phyloP scores from a whole-genome alignment of 2,888 invertebrate genomes.

The Doris montereyensis region DNA sequence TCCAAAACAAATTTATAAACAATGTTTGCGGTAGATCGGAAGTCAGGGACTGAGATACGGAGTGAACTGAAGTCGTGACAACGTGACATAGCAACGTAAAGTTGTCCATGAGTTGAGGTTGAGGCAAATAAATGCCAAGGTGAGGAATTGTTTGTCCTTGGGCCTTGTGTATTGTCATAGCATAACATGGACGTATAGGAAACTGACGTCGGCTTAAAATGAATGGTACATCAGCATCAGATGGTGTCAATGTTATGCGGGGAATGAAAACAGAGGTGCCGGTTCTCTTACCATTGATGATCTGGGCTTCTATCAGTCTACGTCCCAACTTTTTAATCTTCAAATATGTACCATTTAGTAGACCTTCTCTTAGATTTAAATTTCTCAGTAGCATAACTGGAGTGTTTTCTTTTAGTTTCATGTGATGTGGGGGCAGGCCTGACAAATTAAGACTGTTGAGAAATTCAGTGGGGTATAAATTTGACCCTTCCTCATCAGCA shows the following conservation, averaged over 20 bases:
- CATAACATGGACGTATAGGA: not conserved
- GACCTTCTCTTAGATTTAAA: not conserved
- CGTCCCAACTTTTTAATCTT: not conserved
- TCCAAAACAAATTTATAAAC: too few species aligned
- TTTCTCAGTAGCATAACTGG: not conserved
- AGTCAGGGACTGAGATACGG: too few species aligned
- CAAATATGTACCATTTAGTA: not conserved
- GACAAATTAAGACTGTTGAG: not conserved
- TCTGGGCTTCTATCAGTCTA: not conserved
- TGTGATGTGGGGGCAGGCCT: not conserved
- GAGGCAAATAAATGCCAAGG: not conserved
- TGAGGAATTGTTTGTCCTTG: not conserved
- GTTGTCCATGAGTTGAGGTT: not conserved
- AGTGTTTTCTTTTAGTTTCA: not conserved
- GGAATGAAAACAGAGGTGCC: not conserved
- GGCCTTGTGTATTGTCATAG: not conserved
- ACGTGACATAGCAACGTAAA: not conserved
- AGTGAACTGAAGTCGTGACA: too few species aligned
- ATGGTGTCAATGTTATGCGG: not conserved
- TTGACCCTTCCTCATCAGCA: not conserved
- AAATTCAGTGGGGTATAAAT: not conserved
- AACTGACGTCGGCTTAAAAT: not conserved
- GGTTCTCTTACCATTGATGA: not conserved
- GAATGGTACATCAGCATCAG: not conserved
- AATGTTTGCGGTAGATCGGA: too few species aligned